These are phyloP conservation scores for Helicoverpa armigera DNA, from an alignment of 1,140 invertebrate genomes.

Conservation along the genomic window DNA sequence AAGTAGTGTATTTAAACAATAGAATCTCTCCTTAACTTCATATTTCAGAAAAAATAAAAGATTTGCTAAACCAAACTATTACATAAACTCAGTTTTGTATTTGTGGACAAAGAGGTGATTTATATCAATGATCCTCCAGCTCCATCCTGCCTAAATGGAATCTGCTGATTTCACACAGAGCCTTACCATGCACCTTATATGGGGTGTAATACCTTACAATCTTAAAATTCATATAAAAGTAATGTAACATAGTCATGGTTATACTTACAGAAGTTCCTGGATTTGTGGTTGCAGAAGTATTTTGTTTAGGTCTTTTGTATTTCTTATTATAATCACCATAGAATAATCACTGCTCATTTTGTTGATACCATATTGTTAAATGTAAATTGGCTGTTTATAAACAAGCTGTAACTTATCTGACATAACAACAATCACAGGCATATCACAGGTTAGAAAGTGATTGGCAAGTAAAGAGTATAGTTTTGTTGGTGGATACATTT, in stretches of 20 bases:
- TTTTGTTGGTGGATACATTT: background rate
- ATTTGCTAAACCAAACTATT: no score
- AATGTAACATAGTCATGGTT: background rate
- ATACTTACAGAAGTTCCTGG: conserved; percentile 60
- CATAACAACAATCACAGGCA: conserved; percentile 23
- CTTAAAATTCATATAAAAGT: no score
- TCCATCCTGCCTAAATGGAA: no score
- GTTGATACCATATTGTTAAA: conserved; percentile 57
- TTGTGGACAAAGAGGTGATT: no score
- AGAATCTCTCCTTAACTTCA: no score
- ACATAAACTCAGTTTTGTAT: no score
- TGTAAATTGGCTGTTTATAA: conserved; percentile 12
- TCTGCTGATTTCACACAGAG: no score
- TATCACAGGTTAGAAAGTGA: conserved; percentile 14
- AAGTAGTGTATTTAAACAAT: no score
- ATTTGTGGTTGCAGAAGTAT: conserved; percentile 59
- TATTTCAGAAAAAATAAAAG: no score
- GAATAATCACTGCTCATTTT: conserved; percentile 69
- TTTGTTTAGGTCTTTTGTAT: conserved; percentile 66
- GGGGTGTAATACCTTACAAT: no score
- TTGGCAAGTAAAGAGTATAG: conserved; percentile 3
- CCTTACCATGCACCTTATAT: background rate
- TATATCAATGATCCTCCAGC: no score
- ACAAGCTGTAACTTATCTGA: conserved; percentile 15
- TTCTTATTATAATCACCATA: conserved; percentile 65